A percentile compares a stretch with the other conserved stretches of the same genome.
phyloP scores from a whole-genome alignment of 2,797 vertebrate species.

The Spea hammondii region DNA sequence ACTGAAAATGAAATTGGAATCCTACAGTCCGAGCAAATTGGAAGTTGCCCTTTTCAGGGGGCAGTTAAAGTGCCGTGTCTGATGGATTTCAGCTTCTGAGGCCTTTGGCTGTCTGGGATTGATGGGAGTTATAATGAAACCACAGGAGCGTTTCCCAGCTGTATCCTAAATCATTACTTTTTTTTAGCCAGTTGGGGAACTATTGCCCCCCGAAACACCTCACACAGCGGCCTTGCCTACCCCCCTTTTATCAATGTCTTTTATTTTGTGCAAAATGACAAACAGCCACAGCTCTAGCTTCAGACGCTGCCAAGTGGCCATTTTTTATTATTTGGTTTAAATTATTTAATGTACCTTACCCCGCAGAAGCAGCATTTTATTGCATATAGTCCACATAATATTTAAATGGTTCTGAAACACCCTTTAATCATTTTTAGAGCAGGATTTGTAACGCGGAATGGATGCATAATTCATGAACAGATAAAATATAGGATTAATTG shows the following conservation, averaged over 20 bases:
- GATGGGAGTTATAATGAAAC: too few species aligned
- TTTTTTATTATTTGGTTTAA: background rate
- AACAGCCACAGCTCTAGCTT: background rate
- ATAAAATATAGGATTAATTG: constrained; percentile 35
- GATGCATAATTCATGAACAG: constrained; percentile 40
- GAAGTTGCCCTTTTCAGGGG: too few species aligned
- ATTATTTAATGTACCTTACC: background rate
- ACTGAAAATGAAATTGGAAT: too few species aligned
- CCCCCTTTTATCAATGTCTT: background rate
- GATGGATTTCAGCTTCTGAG: too few species aligned
- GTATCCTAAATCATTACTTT: too few species aligned
- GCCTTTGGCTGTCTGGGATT: too few species aligned
- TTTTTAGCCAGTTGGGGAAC: too few species aligned
- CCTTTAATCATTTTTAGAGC: constrained; percentile 41
- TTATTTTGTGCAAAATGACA: background rate
- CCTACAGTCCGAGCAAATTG: too few species aligned
- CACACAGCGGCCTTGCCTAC: background rate
- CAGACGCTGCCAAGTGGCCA: background rate
- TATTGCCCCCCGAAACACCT: background rate
- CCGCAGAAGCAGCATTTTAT: constrained; percentile 6
- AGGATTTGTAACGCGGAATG: constrained; percentile 22
- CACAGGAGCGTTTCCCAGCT: too few species aligned
- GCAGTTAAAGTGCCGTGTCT: too few species aligned
- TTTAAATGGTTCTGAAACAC: constrained; percentile 33
- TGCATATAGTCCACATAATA: constrained; percentile 5